A percentile compares a stretch with the other conserved stretches of the same genome.
Evolutionary conservation across 2,888 invertebrate species (phyloP).

Genomic region (Sphaerophoria rueppellii): DNA sequence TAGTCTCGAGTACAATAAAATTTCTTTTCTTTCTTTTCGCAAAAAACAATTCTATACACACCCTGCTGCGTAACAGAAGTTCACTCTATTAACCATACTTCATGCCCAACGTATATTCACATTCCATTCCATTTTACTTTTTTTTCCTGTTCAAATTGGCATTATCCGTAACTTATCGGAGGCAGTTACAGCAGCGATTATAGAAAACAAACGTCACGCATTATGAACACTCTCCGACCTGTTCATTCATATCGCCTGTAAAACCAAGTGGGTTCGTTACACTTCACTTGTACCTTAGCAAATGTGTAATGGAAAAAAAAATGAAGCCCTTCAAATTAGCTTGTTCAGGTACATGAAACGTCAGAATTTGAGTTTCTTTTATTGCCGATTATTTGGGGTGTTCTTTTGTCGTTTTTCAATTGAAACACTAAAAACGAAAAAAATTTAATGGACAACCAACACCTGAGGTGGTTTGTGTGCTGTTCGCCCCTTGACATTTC

Average conservation of each 20-base stretch:
- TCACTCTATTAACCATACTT: background rate
- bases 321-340: slow-evolving; percentile 44
- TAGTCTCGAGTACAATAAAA: background rate
- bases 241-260: background rate
- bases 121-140: slow-evolving; percentile 15
- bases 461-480: background rate
- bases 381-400: slow-evolving; percentile 11
- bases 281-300: slow-evolving; percentile 2
- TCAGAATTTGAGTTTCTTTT: slow-evolving; percentile 10
- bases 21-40: background rate
- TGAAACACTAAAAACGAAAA: slow-evolving; percentile 2
- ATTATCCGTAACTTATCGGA: slow-evolving; percentile 20
- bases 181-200: background rate
- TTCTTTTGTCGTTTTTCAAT: background rate
- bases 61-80: slow-evolving; percentile 23
- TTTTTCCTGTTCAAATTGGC: slow-evolving; percentile 19
- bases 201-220: slow-evolving; percentile 38
- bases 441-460: slow-evolving; percentile 28
- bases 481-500: slow-evolving; percentile 22
- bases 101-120: background rate
- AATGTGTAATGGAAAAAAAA: background rate
- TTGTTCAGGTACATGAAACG: background rate
- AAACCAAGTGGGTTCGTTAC: slow-evolving; percentile 36
- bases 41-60: background rate
- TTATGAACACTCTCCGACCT: slow-evolving; percentile 37